Conservation (phyloP, 2,888 invertebrate species). For the Volucella zonaria region DNA sequence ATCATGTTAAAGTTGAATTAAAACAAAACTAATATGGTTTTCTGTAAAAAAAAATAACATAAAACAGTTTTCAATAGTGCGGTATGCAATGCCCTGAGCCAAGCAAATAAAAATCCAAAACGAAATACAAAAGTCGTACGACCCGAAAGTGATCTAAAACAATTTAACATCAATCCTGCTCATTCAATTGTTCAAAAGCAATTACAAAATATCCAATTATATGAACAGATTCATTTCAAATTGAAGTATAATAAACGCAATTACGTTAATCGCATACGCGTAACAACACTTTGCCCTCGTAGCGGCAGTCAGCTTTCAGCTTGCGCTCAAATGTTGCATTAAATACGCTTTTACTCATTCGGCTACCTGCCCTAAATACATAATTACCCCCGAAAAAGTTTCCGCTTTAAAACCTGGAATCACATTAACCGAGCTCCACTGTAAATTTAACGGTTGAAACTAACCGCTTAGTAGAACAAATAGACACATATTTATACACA, state of each 20-base stretch:
- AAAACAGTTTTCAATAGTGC: no score
- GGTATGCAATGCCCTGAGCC: no score
- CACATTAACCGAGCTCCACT: conserved; percentile 28
- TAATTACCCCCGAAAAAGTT: conserved; percentile 58
- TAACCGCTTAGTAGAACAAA: conserved; percentile 73
- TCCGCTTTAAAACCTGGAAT: conserved; percentile 49
- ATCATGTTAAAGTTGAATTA: no score
- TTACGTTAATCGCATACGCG: conserved; percentile 61
- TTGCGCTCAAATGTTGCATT: conserved; percentile 70
- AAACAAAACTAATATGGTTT: no score
- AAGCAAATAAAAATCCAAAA: no score
- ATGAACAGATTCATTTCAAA: conserved; percentile 53
- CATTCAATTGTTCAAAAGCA: conserved; percentile 11
- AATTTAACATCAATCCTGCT: not conserved
- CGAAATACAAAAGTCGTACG: not conserved
- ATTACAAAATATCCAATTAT: conserved; percentile 29
- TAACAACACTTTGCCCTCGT: conserved; percentile 44
- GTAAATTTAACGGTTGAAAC: conserved; percentile 69
- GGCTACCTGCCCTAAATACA: conserved; percentile 68
- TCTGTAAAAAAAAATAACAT: no score
- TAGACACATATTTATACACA: conserved; percentile 63
- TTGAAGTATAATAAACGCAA: conserved; percentile 69
- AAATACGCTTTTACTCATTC: conserved; percentile 70
- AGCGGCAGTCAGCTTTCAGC: conserved; percentile 13
- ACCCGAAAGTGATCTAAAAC: conserved; percentile 6